Conservation (phyloP, 2,888 invertebrate genomes). For the Acanthococcus lagerstroemiae region DNA sequence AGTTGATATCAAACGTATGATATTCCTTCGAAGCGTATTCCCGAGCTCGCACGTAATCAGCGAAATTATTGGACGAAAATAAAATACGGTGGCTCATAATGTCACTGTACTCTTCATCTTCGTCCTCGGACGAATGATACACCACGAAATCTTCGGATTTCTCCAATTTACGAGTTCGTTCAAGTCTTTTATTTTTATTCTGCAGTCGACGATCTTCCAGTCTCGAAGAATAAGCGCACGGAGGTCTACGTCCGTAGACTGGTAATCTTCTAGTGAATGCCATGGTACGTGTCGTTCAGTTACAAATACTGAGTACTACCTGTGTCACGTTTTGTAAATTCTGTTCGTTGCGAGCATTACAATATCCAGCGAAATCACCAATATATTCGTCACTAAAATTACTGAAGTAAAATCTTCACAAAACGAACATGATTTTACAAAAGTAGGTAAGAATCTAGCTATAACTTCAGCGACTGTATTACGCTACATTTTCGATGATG, state of each 20-base stretch:
- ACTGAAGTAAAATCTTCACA: too few relatives aligned
- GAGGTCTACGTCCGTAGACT: slow-evolving; percentile 63
- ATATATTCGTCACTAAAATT: too few relatives aligned
- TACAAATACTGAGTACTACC: too few relatives aligned
- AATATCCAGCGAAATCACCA: too few relatives aligned
- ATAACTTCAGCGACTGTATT: too few relatives aligned
- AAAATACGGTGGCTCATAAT: slow-evolving; percentile 54
- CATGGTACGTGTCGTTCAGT: too few relatives aligned
- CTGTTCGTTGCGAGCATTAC: too few relatives aligned
- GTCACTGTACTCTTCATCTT: slow-evolving; percentile 64
- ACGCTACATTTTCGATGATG: too few relatives aligned
- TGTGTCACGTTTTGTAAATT: too few relatives aligned
- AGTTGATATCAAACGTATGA: slow-evolving; percentile 61
- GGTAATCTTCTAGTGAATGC: slow-evolving; percentile 61
- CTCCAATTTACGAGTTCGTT: slow-evolving; percentile 68
- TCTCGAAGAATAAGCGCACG: slow-evolving; percentile 62
- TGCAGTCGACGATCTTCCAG: slow-evolving; percentile 64
- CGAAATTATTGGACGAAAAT: slow-evolving; percentile 73
- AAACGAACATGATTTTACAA: too few relatives aligned
- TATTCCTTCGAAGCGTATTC: slow-evolving; percentile 63
- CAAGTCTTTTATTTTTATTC: slow-evolving; percentile 52
- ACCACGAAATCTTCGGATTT: slow-evolving; percentile 84
- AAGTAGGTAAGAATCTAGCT: too few relatives aligned
- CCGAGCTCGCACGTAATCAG: slow-evolving; percentile 69
- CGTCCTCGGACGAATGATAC: slow-evolving; percentile 58